Base-by-base conservation (phyloP, 2,888 invertebrate species). In the Mongoloraphidia duomilia region DNA sequence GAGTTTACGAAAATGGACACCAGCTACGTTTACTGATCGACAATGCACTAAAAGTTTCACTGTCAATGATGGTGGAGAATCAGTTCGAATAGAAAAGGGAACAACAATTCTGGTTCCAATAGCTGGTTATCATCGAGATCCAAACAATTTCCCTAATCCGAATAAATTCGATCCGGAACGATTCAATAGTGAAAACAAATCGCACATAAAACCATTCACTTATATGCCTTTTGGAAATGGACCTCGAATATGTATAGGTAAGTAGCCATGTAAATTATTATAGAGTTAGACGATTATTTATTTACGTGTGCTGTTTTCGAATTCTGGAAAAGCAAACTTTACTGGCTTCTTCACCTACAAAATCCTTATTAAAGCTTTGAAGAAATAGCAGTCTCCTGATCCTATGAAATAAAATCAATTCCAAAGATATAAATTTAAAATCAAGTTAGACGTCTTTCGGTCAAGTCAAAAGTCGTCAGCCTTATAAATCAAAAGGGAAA, bases 141-240 rank as follows among this genome's bases (percentile, higher is more conserved):
- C 74, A 0, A 63, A 74, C 11, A 65, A 69, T 53, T 79, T 73
- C 55, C 73, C 75, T 0, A 68, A 77, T 17, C 78, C 79, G 0
- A 60, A 72, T 1, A 63, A 65, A 37, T 75, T 76, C 55, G 66
- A 65, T 41, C 74, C 75, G 1, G 76, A 75, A 51, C 63, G 78
- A 50, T 78, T 78, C 57, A 68, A 69, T 55, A 68, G 69, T 1
- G 74, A 75, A 13, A 73, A 72, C 54, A 75, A 71, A 57, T 63
- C 63, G 17, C 65, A 70, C 10, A 66, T 75, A 49, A 66, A 72
- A 1, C 67, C 73, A 1, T 71, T 71, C 56, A 59, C 72, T 46
- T 76, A 70, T 55, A 54, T 76, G 48, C 72, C 75, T 1, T 77
- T 77, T 60, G 77, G 77, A 38, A 49, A 53, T 10, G 68, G 68